Conservation (phyloP, 2,888 invertebrate genomes). For the Aphodius granarius region DNA sequence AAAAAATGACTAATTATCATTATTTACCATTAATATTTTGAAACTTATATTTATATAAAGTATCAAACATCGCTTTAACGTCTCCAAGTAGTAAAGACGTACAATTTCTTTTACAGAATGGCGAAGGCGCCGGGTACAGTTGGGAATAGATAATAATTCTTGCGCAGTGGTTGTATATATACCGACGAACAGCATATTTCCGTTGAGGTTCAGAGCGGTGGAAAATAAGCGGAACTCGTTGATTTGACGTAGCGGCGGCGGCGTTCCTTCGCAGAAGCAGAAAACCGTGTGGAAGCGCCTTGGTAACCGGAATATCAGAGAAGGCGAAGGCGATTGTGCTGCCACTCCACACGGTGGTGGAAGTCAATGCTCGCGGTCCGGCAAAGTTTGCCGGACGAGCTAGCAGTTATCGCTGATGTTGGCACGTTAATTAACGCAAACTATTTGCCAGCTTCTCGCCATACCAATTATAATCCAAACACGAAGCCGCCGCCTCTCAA, state of each 20-base stretch:
- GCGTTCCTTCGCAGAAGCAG: neutral
- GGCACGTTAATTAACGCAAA: slow-evolving; percentile 43
- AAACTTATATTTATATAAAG: too few relatives aligned
- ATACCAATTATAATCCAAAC: slow-evolving; percentile 25
- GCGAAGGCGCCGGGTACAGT: neutral
- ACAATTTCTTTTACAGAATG: neutral
- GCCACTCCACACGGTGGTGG: neutral
- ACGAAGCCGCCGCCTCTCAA: neutral
- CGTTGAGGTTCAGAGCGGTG: neutral
- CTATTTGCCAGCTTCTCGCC: slow-evolving; percentile 33
- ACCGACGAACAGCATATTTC: neutral
- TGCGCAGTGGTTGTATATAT: neutral
- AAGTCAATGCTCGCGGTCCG: slow-evolving; percentile 3
- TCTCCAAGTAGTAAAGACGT: neutral
- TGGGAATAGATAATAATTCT: neutral
- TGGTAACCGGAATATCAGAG: neutral
- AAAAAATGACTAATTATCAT: too few relatives aligned
- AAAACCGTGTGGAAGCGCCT: neutral
- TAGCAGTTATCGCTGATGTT: slow-evolving; percentile 40
- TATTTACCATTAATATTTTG: too few relatives aligned
- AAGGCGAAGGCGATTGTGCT: slow-evolving; percentile 6
- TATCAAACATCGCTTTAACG: too few relatives aligned
- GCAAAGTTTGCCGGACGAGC: slow-evolving; percentile 25
- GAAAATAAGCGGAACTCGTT: neutral
- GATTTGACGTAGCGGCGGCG: neutral